Conservation (phyloP, 2,113 vertebrate genomes). For the Charadrius vociferus region DNA sequence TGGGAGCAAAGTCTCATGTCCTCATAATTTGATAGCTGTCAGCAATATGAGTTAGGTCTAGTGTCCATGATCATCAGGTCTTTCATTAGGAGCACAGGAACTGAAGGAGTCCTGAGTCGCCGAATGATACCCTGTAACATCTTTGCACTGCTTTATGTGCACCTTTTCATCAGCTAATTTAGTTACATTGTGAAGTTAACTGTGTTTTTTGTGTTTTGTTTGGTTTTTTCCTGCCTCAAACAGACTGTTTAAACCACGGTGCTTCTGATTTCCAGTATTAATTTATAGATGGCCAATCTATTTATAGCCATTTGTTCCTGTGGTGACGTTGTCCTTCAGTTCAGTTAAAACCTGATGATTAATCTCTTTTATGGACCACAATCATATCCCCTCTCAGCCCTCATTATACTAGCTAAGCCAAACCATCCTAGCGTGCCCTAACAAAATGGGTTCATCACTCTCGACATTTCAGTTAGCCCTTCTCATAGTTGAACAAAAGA, state of each 20-base stretch:
- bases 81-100: neutral
- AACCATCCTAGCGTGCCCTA: neutral
- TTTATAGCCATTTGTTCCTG: neutral
- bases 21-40: neutral
- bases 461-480: neutral
- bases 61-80: neutral
- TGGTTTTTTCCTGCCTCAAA: neutral
- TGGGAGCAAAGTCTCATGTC: neutral
- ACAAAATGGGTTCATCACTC: neutral
- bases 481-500: neutral
- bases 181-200: neutral
- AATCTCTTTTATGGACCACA: neutral
- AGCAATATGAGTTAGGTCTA: neutral
- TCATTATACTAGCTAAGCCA: neutral
- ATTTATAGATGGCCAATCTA: neutral
- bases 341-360: neutral
- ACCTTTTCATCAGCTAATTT: neutral
- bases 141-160: neutral
- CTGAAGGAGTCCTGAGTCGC: neutral
- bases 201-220: fast-evolving
- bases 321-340: neutral
- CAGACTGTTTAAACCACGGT: neutral
- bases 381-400: neutral
- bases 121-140: neutral
- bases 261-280: neutral